Base-by-base conservation (phyloP, 1,140 invertebrate genomes). In the Zaprionus ornatus region DNA sequence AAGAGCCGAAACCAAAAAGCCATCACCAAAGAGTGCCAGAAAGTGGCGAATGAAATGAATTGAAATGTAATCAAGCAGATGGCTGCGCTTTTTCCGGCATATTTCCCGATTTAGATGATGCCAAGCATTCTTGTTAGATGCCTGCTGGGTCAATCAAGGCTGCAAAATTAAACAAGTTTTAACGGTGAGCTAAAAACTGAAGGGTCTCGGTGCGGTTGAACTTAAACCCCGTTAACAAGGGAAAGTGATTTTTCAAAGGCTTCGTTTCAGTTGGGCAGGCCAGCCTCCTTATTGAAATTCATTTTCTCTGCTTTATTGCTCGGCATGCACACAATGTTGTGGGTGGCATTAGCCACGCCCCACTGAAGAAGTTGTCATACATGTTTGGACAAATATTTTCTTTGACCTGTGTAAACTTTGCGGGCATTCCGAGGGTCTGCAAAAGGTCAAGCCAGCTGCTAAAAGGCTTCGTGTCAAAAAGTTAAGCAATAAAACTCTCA, bases 381-480 rank as follows among this genome's bases (percentile, higher is more conserved):
- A 69, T 78, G 65, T 82, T 80, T 68, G 67, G 67, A 67, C 62
- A 85, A 85, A 85, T 85, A 85, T 85, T 85, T 85, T 85, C 75
- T 85, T 85, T 85, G 82, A 81, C 82, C 82, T 85, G 74, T 81
- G 75, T 75, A 85, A 85, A 85, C 82, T 85, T 85, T 82, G 60
- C n/a, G 45, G 77, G 82, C 77, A 85, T 80, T 67, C 67, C 75
- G 42, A 69, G 61, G 78, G 70, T 55, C 61, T 23, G 37, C 61
- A 64, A 85, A 80, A 75, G 82, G 82, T 85, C 82, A 75, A 75
- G 71, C 50, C 55, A 52, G 82, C 68, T 72, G 64, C 73, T 66
- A 66, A 73, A 85, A 79, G 82, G 82, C 75, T 76, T 67, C 70
- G 66, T 75, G 71, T 64, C 69, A 62, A 75, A 84, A 85, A 85